These are phyloP conservation scores for Pelosia muscerda DNA, from an alignment of 2,888 invertebrate species.

Conservation along the genomic window DNA sequence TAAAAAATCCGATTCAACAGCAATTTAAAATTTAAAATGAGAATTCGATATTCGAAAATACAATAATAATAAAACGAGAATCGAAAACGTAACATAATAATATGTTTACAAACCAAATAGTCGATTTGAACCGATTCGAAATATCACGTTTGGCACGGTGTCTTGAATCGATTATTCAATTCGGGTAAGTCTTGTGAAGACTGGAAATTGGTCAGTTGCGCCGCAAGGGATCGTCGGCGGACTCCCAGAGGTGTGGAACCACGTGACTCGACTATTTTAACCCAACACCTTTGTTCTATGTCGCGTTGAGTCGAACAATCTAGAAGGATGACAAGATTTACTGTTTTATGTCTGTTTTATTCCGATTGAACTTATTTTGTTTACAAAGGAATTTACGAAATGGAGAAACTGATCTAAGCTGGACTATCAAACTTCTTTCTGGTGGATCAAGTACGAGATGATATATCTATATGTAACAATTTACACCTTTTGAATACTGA, in stretches of 20 bases:
- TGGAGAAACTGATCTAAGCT: no score
- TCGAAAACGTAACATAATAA: constrained; percentile 26
- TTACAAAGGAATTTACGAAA: background rate
- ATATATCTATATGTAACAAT: background rate
- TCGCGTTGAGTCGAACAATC: constrained; percentile 44
- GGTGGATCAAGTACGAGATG: no score
- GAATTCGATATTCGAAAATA: constrained; percentile 16
- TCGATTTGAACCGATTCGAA: constrained; percentile 41
- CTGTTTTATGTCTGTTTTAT: constrained; percentile 26
- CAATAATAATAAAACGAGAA: constrained; percentile 10
- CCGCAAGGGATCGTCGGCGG: constrained; percentile 56
- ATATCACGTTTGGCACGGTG: constrained; percentile 48
- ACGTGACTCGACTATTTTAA: constrained; percentile 73
- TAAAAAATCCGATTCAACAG: no score
- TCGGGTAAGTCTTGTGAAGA: constrained; percentile 74
- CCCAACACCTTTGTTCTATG: constrained; percentile 58
- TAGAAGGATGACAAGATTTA: constrained; percentile 39
- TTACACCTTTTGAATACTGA: background rate
- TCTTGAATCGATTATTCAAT: constrained; percentile 77
- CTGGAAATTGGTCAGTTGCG: constrained; percentile 73
- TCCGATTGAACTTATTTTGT: constrained; percentile 26
- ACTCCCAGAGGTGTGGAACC: constrained; percentile 62
- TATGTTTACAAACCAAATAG: constrained; percentile 29
- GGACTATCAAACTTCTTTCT: no score
- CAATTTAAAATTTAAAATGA: constrained; percentile 8